These are phyloP conservation scores for Rhegmatorhina hoffmannsi DNA, from an alignment of 2,113 vertebrate genomes.

Conservation along the genomic window DNA sequence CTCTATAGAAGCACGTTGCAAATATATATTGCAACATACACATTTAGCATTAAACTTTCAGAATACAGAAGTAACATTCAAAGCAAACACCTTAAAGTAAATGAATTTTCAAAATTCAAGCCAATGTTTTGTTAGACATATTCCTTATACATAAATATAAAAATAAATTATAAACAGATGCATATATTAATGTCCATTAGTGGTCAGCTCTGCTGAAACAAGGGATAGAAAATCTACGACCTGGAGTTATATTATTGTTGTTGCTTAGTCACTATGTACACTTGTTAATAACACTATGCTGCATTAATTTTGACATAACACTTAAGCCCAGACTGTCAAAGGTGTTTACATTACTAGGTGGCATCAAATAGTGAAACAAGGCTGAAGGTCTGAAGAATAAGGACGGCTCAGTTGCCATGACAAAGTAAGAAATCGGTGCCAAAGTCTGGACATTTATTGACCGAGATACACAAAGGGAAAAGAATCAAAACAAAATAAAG, in stretches of 20 bases:
- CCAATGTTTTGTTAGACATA: background rate
- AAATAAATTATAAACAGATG: background rate
- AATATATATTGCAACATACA: background rate
- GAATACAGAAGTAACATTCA: background rate
- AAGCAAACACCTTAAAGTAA: background rate
- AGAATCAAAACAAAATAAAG: slow-evolving; percentile 53
- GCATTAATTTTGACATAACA: background rate
- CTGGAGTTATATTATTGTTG: background rate
- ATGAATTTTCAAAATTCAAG: background rate
- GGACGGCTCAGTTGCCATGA: background rate
- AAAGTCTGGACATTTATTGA: slow-evolving; percentile 40
- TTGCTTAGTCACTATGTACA: background rate
- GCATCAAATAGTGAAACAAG: background rate
- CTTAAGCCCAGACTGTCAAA: background rate
- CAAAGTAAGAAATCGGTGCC: slow-evolving; percentile 5
- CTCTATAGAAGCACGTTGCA: background rate
- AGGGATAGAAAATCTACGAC: background rate
- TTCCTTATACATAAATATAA: background rate
- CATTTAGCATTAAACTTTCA: background rate
- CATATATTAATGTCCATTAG: rapidly evolving
- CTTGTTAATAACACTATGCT: background rate
- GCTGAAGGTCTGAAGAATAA: background rate
- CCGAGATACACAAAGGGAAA: slow-evolving; percentile 30
- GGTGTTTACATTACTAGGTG: background rate
- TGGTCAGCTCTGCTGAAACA: background rate